These are phyloP conservation scores for Novumbra hubbsi DNA, from an alignment of 2,797 vertebrate genomes.

Conservation along the genomic window DNA sequence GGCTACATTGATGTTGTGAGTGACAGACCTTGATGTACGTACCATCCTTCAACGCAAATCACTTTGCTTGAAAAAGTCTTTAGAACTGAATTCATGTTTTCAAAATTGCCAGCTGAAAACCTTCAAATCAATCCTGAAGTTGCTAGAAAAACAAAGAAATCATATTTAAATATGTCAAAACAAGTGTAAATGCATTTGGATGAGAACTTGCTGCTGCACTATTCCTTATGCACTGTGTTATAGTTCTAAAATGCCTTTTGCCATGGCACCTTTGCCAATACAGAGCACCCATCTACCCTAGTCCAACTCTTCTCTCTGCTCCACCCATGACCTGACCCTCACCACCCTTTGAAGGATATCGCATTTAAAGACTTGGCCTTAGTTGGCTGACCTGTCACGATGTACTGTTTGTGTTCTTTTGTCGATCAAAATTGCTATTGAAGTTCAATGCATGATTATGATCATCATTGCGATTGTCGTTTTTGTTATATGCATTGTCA, in stretches of 20 bases:
- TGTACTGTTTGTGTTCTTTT: no score
- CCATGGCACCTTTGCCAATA: no score
- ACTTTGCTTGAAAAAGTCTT: background rate
- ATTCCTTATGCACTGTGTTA: background rate
- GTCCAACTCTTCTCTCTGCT: no score
- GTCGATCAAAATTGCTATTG: no score
- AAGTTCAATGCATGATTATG: no score
- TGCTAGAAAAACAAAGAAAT: background rate
- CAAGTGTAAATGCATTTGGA: background rate
- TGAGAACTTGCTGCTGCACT: background rate
- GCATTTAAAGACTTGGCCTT: no score
- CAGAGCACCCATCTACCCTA: no score
- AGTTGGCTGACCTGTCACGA: no score
- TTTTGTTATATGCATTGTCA: background rate
- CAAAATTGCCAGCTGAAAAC: background rate
- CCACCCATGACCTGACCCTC: no score
- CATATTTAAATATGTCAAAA: background rate
- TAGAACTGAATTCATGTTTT: background rate
- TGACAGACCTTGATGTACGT: background rate
- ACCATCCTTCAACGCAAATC: background rate
- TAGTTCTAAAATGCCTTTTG: no score
- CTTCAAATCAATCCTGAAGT: background rate
- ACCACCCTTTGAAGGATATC: no score
- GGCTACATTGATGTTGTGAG: background rate
- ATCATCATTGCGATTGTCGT: no score